A percentile compares a stretch with the other conserved stretches of the same genome.
Evolutionary conservation across 2,113 vertebrate species (phyloP).

Genomic region (Chaenocephalus aceratus): DNA sequence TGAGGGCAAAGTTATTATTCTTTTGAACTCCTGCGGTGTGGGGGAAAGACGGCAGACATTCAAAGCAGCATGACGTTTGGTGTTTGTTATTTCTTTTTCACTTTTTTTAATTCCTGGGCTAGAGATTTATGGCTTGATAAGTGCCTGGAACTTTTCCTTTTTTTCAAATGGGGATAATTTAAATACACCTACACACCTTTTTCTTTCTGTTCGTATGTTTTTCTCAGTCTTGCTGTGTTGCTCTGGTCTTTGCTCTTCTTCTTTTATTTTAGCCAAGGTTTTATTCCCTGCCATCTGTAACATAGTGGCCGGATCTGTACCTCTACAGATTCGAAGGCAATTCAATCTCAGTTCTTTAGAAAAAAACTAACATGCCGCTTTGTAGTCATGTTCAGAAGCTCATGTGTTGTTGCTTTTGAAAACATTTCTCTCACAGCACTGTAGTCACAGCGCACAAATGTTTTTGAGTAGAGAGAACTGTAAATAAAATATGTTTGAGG

Average conservation of each 20-base stretch:
- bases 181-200: slow-evolving; percentile 62
- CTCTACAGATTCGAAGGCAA: slow-evolving; percentile 44
- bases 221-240: slow-evolving; percentile 22
- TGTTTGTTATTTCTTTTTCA: slow-evolving; percentile 84
- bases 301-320: neutral
- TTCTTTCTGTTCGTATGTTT: slow-evolving; percentile 16
- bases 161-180: slow-evolving; percentile 72
- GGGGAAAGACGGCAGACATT: slow-evolving; percentile 82
- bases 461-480: slow-evolving; percentile 14
- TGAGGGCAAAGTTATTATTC: slow-evolving; percentile 87
- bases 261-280: slow-evolving; percentile 35
- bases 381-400: slow-evolving; percentile 33
- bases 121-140: slow-evolving; percentile 84
- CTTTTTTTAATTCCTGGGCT: slow-evolving; percentile 80
- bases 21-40: slow-evolving; percentile 85
- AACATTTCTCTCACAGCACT: neutral
- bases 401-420: neutral
- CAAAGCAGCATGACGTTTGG: slow-evolving; percentile 85
- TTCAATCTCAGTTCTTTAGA: slow-evolving; percentile 35
- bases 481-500: slow-evolving; percentile 47
- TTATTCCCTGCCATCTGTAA: slow-evolving; percentile 22
- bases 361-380: slow-evolving; percentile 23
- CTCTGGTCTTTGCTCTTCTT: slow-evolving; percentile 7
- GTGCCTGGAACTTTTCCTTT: slow-evolving; percentile 68
- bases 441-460: neutral